Evolutionary conservation across 2,888 invertebrate genomes (phyloP).

Genomic region (Autographa gamma): DNA sequence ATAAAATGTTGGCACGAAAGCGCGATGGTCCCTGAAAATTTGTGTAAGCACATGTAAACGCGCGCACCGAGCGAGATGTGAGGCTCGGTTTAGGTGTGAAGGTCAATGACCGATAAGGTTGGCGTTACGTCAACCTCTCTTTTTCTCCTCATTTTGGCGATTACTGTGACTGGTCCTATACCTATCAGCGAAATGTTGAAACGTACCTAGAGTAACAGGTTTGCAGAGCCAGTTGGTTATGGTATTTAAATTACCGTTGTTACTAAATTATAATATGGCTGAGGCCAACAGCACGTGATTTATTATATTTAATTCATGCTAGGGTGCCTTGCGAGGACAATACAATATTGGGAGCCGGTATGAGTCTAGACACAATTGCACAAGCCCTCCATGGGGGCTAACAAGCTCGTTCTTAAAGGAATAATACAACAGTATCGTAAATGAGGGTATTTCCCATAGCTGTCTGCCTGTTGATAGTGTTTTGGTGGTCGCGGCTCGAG

Average conservation of each 20-base stretch:
- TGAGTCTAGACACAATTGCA: constrained; percentile 9
- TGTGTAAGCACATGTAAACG: constrained; percentile 68
- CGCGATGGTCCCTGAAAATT: constrained; percentile 72
- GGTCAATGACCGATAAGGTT: constrained; percentile 88
- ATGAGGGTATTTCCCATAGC: constrained; percentile 50
- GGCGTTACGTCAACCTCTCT: constrained; percentile 78
- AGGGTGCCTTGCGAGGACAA: constrained; percentile 22
- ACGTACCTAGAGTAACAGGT: constrained; percentile 59
- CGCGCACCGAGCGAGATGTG: constrained; percentile 79
- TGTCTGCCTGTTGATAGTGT: constrained; percentile 48
- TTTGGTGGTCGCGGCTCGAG: constrained; percentile 51
- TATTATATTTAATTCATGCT: constrained; percentile 12
- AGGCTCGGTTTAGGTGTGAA: constrained; percentile 87
- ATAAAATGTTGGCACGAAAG: constrained; percentile 58
- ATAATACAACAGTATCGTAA: constrained; percentile 43
- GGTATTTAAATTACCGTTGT: constrained; percentile 35
- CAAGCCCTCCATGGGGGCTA: constrained; percentile 15
- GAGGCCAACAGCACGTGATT: constrained; percentile 39
- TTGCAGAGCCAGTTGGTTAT: constrained; percentile 31
- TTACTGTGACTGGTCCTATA: constrained; percentile 65
- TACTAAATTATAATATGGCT: constrained; percentile 35
- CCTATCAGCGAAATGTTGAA: constrained; percentile 70
- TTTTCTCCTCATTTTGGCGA: constrained; percentile 69
- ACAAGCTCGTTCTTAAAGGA: constrained; percentile 26
- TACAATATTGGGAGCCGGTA: constrained; percentile 5